Percentiles rank a stretch among this genome's conserved stretches.
phyloP scores from a whole-genome alignment of 2,113 vertebrate genomes.

The rat (Rattus norvegicus) region GRCr8 NC_086026.1:121555501-121556000 shows the following conservation, averaged over 20 bases:
- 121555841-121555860: not conserved
- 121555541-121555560: not conserved
- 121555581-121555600: too few species aligned
- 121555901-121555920: not conserved
- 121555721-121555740: not conserved
- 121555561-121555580: not conserved
- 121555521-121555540: not conserved
- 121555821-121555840: not conserved
- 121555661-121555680: not conserved
- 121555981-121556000: not conserved
- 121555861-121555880: not conserved
- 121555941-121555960: too few species aligned
- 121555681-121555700: not conserved
- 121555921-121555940: too few species aligned
- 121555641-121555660: not conserved
- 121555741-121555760: not conserved
- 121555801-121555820: not conserved
- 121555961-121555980: too few species aligned
- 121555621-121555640: too few species aligned
- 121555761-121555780: not conserved
- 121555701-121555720: not conserved
- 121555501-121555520: not conserved
- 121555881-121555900: not conserved
- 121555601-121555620: not conserved
- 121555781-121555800: not conserved